Conservation (phyloP, 1,140 invertebrate species). For the Paralvinella palmiformis region DNA sequence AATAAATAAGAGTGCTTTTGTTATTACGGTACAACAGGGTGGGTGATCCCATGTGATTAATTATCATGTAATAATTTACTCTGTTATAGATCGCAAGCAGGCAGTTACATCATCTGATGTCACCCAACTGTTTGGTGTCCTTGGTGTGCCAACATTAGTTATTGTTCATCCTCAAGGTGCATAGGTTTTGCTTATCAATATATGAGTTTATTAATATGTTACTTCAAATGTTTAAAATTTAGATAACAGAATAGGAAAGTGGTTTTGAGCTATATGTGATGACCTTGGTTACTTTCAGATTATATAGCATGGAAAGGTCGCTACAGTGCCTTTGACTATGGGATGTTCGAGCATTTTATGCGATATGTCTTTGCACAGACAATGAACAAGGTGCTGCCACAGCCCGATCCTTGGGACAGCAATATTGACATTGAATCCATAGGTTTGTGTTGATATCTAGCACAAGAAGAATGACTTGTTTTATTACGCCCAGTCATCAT, state of each 20-base stretch:
- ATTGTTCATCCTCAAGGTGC: conserved; percentile 44
- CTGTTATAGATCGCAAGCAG: too few species aligned
- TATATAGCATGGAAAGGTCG: conserved; percentile 48
- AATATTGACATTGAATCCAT: conserved; percentile 8
- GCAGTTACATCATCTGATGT: conserved; percentile 8
- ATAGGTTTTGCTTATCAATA: neutral
- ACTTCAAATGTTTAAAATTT: too few species aligned
- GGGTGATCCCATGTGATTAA: too few species aligned
- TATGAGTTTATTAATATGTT: too few species aligned
- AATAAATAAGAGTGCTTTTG: too few species aligned
- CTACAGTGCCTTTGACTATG: conserved; percentile 44
- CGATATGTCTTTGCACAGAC: conserved; percentile 22
- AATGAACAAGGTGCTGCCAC: neutral
- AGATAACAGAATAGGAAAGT: too few species aligned
- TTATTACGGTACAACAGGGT: too few species aligned
- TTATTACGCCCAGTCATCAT: too few species aligned
- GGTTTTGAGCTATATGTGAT: too few species aligned
- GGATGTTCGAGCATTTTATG: conserved; percentile 41
- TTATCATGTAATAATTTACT: too few species aligned
- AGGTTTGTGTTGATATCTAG: too few species aligned
- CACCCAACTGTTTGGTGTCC: conserved; percentile 28
- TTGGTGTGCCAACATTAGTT: conserved; percentile 42
- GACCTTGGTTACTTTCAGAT: conserved; percentile 32
- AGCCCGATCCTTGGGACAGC: conserved; percentile 13
- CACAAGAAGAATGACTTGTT: too few species aligned